Percentiles rank a stretch among this genome's conserved stretches.
Evolutionary conservation across 2,113 vertebrate genomes (phyloP).

Genomic region (Periophthalmodon schlosseri): DNA sequence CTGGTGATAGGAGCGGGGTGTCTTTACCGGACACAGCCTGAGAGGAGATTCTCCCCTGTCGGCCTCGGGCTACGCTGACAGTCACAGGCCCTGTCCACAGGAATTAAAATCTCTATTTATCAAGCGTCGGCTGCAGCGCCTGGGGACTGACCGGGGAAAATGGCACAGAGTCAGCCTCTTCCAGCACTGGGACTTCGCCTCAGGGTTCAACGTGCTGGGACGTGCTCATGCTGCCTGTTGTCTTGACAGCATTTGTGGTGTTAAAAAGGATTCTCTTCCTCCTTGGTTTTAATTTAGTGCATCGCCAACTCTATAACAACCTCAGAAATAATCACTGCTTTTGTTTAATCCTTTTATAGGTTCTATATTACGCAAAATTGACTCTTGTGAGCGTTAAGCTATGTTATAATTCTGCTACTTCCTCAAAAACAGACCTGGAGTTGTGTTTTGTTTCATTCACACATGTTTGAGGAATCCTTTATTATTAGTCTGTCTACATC

Average conservation of each 20-base stretch:
- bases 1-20: constrained; percentile 35
- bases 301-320: background rate
- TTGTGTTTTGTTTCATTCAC: too few relatives aligned
- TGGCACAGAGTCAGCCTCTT: constrained; percentile 28
- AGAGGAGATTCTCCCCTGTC: constrained; percentile 33
- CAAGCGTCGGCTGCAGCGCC: constrained; percentile 35
- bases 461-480: too few relatives aligned
- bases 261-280: background rate
- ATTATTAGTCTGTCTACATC: too few relatives aligned
- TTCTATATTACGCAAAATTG: too few relatives aligned
- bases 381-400: too few relatives aligned
- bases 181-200: constrained; percentile 52
- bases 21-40: constrained; percentile 36
- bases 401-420: too few relatives aligned
- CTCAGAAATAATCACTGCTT: constrained; percentile 12
- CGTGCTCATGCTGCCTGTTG: constrained; percentile 3
- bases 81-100: constrained; percentile 47
- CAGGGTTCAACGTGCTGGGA: constrained; percentile 40
- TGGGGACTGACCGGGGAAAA: constrained; percentile 33
- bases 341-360: background rate
- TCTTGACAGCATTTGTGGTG: constrained; percentile 26
- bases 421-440: too few relatives aligned
- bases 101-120: constrained; percentile 64
- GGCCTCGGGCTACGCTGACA: constrained; percentile 49
- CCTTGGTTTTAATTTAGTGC: constrained; percentile 16